Evolutionary conservation across 2,113 vertebrate species (phyloP).

Genomic region (Rissa tridactyla): DNA sequence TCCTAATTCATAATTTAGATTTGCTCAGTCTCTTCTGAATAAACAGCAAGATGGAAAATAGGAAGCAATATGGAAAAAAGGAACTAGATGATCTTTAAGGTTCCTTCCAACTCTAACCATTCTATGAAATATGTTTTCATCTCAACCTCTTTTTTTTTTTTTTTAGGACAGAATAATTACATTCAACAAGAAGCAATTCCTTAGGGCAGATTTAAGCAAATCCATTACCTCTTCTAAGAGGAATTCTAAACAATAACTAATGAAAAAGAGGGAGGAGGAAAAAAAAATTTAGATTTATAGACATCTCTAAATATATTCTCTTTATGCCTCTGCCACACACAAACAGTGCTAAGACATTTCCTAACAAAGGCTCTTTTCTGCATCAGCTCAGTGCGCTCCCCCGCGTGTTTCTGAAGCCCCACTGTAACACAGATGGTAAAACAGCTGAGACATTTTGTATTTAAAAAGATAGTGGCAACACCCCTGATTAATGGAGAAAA

Average conservation of each 20-base stretch:
- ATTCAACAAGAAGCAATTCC: not conserved
- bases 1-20: not conserved
- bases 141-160: not conserved
- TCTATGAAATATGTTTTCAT: not conserved
- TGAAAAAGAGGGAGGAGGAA: not conserved
- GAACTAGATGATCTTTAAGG: not conserved
- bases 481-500: not conserved
- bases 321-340: not conserved
- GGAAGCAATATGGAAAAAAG: not conserved
- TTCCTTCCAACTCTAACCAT: not conserved
- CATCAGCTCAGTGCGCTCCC: not conserved
- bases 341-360: not conserved
- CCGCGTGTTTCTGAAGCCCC: not conserved
- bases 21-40: not conserved
- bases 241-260: not conserved
- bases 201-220: constrained; percentile 36
- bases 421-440: not conserved
- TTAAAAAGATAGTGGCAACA: not conserved
- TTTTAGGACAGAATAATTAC: not conserved
- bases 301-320: not conserved
- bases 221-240: constrained; percentile 1
- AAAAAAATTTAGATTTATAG: not conserved
- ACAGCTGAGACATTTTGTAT: not conserved
- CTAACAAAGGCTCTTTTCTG: not conserved
- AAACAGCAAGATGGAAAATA: not conserved